Evolutionary conservation across 2,888 invertebrate genomes (phyloP).

Genomic region (Tillus elongatus): DNA sequence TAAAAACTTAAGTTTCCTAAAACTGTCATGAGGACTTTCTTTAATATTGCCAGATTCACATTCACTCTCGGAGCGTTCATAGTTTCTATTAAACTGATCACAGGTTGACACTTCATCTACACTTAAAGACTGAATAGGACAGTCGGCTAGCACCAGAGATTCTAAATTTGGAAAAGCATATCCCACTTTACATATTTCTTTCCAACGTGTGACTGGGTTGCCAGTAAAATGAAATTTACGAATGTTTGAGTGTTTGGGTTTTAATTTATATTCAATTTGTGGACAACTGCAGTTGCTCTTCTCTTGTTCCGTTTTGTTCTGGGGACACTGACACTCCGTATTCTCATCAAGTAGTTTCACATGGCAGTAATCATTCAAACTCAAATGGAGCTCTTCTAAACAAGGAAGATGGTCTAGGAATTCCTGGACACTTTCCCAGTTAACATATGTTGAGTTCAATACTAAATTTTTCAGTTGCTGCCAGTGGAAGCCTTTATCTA

Average conservation of each 20-base stretch:
- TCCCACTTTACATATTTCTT: slow-evolving; percentile 74
- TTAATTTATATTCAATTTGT: slow-evolving; percentile 28
- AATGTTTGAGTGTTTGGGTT: slow-evolving; percentile 52
- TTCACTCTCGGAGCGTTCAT: slow-evolving; percentile 47
- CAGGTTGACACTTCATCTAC: slow-evolving; percentile 22
- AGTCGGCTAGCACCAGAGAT: slow-evolving; percentile 77
- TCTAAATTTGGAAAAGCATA: slow-evolving; percentile 78
- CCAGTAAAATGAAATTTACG: slow-evolving; percentile 80
- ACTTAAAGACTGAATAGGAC: slow-evolving; percentile 57
- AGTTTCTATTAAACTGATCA: slow-evolving; percentile 15
- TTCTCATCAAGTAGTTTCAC: slow-evolving; percentile 54
- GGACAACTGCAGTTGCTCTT: slow-evolving; percentile 26
- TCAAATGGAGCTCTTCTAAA: slow-evolving; percentile 85
- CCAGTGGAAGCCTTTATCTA: slow-evolving; percentile 41
- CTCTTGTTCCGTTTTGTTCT: slow-evolving; percentile 14
- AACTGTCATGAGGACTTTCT: slow-evolving; percentile 54
- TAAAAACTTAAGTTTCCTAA: slow-evolving; percentile 62
- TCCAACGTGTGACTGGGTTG: slow-evolving; percentile 78
- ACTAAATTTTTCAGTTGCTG: slow-evolving; percentile 67
- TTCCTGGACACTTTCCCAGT: slow-evolving; percentile 74
- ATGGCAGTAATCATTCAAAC: slow-evolving; percentile 77
- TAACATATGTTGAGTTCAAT: slow-evolving; percentile 77
- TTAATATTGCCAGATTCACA: slow-evolving; percentile 45
- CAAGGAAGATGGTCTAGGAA: slow-evolving; percentile 67
- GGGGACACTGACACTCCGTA: slow-evolving; percentile 25